Percentiles rank a stretch among this genome's conserved stretches.
Evolutionary conservation across 2,888 invertebrate genomes (phyloP).

Genomic region (Peribatodes rhomboidaria): DNA sequence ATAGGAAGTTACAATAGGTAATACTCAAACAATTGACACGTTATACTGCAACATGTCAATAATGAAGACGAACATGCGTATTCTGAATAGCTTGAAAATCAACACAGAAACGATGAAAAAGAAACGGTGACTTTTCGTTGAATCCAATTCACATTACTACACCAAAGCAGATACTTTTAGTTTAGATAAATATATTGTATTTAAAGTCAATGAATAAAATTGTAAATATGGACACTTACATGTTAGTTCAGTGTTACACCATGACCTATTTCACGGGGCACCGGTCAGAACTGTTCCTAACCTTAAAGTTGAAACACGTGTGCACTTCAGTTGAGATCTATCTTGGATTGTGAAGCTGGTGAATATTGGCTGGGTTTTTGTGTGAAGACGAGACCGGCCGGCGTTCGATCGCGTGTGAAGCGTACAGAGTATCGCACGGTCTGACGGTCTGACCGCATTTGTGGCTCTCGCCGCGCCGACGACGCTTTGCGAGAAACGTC

Average conservation of each 20-base stretch:
- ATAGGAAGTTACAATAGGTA: constrained; percentile 41
- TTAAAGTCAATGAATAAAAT: constrained; percentile 3
- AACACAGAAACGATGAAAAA: not conserved
- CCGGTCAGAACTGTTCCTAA: constrained; percentile 45
- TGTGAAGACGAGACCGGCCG: constrained; percentile 63
- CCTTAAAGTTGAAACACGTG: constrained; percentile 55
- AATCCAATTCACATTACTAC: not conserved
- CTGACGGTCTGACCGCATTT: constrained; percentile 58
- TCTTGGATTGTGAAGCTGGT: constrained; percentile 17
- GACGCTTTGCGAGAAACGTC: constrained; percentile 66
- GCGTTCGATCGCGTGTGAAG: constrained; percentile 59
- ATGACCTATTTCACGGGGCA: constrained; percentile 52
- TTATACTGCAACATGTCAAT: constrained; percentile 25
- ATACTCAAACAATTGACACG: constrained; percentile 43
- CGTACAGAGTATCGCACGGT: constrained; percentile 55
- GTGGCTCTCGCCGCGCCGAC: constrained; percentile 54
- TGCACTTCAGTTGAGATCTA: constrained; percentile 36
- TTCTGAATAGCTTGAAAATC: constrained; percentile 3
- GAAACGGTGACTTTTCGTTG: not conserved
- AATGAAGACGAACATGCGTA: constrained; percentile 15
- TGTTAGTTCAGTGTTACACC: constrained; percentile 48
- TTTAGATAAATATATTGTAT: not conserved
- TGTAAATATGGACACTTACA: constrained; percentile 49
- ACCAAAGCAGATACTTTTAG: not conserved
- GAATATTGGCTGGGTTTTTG: constrained; percentile 27